Conservation (phyloP, 1,140 invertebrate genomes). For the Zeugodacus cucurbitae region DNA sequence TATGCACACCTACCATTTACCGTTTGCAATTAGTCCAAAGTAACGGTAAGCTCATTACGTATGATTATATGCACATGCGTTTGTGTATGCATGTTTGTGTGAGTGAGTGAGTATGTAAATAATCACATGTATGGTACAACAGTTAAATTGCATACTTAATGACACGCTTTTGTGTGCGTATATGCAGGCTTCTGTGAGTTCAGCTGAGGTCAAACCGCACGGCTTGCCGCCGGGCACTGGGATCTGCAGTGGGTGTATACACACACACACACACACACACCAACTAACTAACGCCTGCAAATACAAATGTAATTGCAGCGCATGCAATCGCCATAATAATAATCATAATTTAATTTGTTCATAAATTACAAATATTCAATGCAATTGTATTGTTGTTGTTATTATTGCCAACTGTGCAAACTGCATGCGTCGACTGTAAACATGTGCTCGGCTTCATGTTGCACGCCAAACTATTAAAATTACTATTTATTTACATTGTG, state of each 20-base stretch:
- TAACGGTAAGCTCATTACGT: constrained; percentile 13
- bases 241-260: neutral
- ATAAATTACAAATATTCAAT: constrained; percentile 23
- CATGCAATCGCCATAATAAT: neutral
- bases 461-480: neutral
- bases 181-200: neutral
- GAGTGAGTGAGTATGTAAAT: neutral
- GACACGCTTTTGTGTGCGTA: neutral
- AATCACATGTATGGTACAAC: neutral
- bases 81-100: neutral
- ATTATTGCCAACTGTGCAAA: neutral
- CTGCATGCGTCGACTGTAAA: neutral
- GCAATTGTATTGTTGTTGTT: neutral
- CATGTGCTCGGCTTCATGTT: constrained; percentile 1
- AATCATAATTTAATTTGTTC: constrained; percentile 30
- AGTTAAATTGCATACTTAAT: neutral
- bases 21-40: constrained; percentile 7
- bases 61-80: neutral
- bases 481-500: neutral
- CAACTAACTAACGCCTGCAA: neutral
- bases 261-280: neutral
- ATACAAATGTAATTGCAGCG: neutral
- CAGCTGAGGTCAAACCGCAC: neutral
- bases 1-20: neutral
- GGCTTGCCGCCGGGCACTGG: neutral